Base-by-base conservation (phyloP, 2,797 vertebrate species). In the Anguilla marmorata region DNA sequence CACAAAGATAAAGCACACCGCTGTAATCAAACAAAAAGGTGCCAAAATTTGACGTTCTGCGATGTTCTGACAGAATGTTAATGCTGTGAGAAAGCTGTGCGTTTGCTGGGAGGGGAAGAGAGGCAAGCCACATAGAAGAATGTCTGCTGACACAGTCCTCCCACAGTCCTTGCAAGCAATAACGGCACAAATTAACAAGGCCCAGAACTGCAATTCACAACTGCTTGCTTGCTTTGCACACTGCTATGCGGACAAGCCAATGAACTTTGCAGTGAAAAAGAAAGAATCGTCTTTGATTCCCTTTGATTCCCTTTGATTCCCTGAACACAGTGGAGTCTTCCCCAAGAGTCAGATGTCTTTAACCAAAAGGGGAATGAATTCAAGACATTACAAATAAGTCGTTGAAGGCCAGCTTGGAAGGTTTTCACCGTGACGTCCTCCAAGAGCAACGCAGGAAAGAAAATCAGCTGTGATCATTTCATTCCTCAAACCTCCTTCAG, bases 221-320 rank as follows among this genome's bases (percentile, higher is more conserved):
- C 83, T 84, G 83, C 83, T 30, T 84, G 69, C 69, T 45, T 79
- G 30, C 33, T 45, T 79, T 45, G 30, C 30, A 60, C 84, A 85
- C 6, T 56, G 21, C 14, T 85, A 33, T 60, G 54, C 54, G 76
- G 76, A 45, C 76, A 79, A 79, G 37, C 76, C 76, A 45, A 9
- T 79, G 76, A 45, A 21, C 12, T 24, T 80, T 5, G 76, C 76
- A 80, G 76, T 19, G 16, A 79, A 45, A 79, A 79, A 41, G 9
- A 79, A 30, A 74, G 58, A 60, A 60, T 14, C 14, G 5, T 21
- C 3, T 60, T 60, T 33, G 54, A 33, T 30, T 24, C 37, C 30
- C 52, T n/a, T 48, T 69, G 41, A 86, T 48, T 63, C 24, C 11
- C 3, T 45, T 45, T 45, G 41, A 45, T 66, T 63, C 24, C 11